Evolutionary conservation across 1,140 invertebrate species (phyloP).

Genomic region (Brachionus asplanchnoidis): DNA sequence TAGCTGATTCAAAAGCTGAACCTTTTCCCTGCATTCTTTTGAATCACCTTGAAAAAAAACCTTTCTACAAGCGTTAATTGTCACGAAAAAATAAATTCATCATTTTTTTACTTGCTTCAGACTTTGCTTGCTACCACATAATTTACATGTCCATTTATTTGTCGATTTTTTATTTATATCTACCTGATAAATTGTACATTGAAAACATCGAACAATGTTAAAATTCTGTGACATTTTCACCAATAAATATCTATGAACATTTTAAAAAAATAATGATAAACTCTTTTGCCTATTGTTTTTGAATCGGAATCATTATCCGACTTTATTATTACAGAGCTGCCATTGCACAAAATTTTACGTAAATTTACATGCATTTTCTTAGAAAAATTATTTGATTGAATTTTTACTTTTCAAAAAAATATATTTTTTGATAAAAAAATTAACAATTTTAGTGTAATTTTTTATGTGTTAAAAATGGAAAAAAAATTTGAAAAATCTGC

Average conservation of each 20-base stretch:
- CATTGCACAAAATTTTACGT: too few relatives aligned
- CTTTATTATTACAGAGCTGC: too few relatives aligned
- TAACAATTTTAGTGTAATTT: too few relatives aligned
- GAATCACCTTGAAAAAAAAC: background rate
- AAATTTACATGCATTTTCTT: too few relatives aligned
- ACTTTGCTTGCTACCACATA: conserved; percentile 32
- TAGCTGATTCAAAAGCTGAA: background rate
- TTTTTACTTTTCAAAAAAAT: too few relatives aligned
- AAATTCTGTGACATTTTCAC: background rate
- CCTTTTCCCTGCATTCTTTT: conserved; percentile 12
- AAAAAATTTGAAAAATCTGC: too few relatives aligned
- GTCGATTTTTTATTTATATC: conserved; percentile 36
- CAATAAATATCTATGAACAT: background rate
- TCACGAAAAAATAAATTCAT: background rate
- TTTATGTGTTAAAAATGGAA: too few relatives aligned
- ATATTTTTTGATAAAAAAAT: too few relatives aligned
- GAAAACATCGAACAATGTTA: conserved; percentile 23
- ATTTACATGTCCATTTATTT: conserved; percentile 39
- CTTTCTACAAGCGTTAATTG: background rate
- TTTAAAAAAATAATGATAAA: too few relatives aligned
- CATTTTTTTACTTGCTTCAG: background rate
- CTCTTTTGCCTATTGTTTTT: too few relatives aligned
- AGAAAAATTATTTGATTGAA: too few relatives aligned
- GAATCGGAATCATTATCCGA: too few relatives aligned
- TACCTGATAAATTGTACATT: conserved; percentile 30